These are phyloP conservation scores for Pseudeuparius sepicola DNA, from an alignment of 2,888 invertebrate species.

Conservation along the genomic window DNA sequence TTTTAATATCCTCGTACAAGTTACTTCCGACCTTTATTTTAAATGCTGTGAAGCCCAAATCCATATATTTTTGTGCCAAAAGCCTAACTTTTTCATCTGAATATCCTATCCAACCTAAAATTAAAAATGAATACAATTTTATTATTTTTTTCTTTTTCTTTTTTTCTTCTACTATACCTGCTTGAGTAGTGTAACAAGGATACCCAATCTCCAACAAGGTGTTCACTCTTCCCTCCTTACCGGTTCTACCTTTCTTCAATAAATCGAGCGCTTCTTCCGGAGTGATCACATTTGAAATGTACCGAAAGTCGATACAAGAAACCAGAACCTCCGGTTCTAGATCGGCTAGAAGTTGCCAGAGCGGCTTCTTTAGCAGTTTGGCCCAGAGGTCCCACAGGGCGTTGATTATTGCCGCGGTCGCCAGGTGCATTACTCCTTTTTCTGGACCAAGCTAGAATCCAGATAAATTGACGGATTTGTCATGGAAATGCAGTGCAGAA, in stretches of 20 bases:
- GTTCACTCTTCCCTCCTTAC: constrained; percentile 54
- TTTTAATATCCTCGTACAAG: constrained; percentile 62
- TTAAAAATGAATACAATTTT: not conserved
- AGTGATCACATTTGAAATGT: constrained; percentile 72
- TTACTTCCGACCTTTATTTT: constrained; percentile 85
- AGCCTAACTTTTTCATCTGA: constrained; percentile 61
- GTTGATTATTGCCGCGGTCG: constrained; percentile 80
- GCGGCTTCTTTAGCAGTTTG: constrained; percentile 68
- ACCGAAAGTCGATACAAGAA: constrained; percentile 79
- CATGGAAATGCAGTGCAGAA: no score
- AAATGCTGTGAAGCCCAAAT: constrained; percentile 69
- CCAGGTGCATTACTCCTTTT: constrained; percentile 82
- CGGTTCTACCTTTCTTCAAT: constrained; percentile 47
- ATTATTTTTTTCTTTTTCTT: constrained; percentile 7
- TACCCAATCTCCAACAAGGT: constrained; percentile 58
- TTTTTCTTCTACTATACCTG: no score
- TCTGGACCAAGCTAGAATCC: constrained; percentile 70
- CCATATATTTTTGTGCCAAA: constrained; percentile 62
- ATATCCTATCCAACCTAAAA: constrained; percentile 78
- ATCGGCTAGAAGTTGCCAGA: constrained; percentile 78
- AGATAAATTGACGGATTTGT: no score
- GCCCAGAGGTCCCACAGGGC: constrained; percentile 91
- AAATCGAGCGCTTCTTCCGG: constrained; percentile 70
- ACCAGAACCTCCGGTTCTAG: constrained; percentile 76
- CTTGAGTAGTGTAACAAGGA: constrained; percentile 82